phyloP scores from a whole-genome alignment of 2,113 vertebrate genomes.

The Osmerus mordax region DNA sequence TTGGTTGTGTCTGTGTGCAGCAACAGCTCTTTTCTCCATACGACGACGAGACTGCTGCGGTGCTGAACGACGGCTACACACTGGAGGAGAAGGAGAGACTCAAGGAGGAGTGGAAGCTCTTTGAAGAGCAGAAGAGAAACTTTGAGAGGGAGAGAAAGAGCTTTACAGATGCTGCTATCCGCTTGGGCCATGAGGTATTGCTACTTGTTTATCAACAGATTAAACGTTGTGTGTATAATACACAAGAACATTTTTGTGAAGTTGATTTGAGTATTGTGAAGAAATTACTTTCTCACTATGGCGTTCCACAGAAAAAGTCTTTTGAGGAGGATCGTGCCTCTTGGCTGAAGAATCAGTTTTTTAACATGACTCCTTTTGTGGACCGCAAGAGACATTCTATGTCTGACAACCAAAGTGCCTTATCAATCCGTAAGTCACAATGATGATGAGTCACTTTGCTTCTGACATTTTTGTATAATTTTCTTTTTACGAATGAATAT shows the following conservation, averaged over 20 bases:
- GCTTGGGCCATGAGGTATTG: constrained; percentile 87
- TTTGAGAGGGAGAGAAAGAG: constrained; percentile 91
- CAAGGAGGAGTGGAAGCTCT: constrained; percentile 91
- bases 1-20: constrained; percentile 52
- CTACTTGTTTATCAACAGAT: not conserved
- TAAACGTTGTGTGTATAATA: not conserved
- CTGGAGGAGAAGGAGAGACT: constrained; percentile 92
- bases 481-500: not conserved
- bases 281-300: not conserved
- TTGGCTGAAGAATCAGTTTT: constrained; percentile 95
- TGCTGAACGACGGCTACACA: constrained; percentile 89
- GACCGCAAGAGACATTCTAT: constrained; percentile 81
- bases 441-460: not conserved
- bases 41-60: constrained; percentile 86
- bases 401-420: constrained; percentile 80
- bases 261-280: not conserved
- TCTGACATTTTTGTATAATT: not conserved
- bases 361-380: constrained; percentile 86
- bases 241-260: not conserved
- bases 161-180: constrained; percentile 95
- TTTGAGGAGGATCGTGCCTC: constrained; percentile 89
- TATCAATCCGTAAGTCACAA: constrained; percentile 81
- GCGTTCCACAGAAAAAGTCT: constrained; percentile 77
- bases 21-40: constrained; percentile 86
- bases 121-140: constrained; percentile 91